Evolutionary conservation across 2,797 vertebrate genomes (phyloP), one percentile per base, ranked within the genome.

Genomic region (Aeoliscus strigatus): DNA sequence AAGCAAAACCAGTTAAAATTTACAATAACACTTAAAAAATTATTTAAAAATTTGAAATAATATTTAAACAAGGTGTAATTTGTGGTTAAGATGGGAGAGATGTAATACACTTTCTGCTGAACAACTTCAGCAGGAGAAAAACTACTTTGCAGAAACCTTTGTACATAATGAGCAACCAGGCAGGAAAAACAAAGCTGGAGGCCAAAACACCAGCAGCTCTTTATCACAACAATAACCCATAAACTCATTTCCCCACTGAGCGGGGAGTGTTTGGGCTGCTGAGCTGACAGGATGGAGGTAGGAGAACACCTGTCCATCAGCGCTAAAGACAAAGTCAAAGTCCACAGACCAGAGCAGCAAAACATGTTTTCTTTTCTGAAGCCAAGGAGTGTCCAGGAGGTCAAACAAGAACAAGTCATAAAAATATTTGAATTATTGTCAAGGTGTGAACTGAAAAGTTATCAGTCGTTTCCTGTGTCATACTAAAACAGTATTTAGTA

Each of bases 301-400:
- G 43, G 51, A 63, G 50, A 36, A 66, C 14, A 57, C 45, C 59
- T 46, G 60, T 59, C 49, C 13, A 14, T 61, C 50, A 59, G 15
- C 17, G 45, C 31, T 1, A 28, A 17, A 25, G 7, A 30, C 4
- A 16, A 45, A 14, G n/a, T 60, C 71, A 80, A 77, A 79, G 80
- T 80, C 71, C 76, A 72, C 18, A 60, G 13, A 35, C 1, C 1
- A 33, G 58, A 56, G 49, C 45, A 62, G 51, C 30, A 73, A 70
- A 81, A 81, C 78, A 68, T 77, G 75, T 80, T 80, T 75, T 73
- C 48, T 47, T 56, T 9, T 12, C 18, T 15, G 23, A 18, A 32
- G 26, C 61, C 30, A 24, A 44, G 26, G 28, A 40, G 26, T 59
- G 51, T 44, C 12, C 21, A 42, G 9, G 14, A 16, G 30, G 36